Base-by-base conservation (phyloP, 2,797 vertebrate species). In the Gallinago nigripennis region DNA sequence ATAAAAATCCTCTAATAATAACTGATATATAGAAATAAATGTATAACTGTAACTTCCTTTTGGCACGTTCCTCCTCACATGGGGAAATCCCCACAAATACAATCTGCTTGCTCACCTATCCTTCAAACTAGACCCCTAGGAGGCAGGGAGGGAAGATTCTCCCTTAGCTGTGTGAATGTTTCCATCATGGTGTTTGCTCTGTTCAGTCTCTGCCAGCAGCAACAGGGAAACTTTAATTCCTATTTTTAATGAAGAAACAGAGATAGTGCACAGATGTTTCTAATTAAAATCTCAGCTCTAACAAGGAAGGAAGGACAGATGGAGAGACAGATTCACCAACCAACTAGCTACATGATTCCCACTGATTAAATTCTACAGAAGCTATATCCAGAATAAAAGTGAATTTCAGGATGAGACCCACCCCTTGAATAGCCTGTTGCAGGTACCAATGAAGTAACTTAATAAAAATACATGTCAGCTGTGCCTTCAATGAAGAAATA, bases 221-320 rank as follows among this genome's bases (percentile, higher is more conserved):
- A 87, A 77, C 69, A 60, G 81, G 68, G 60, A 30, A 90, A 90
- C 75, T 77, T 90, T 78, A 92, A 31, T 24, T 77, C 76, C 76
- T 81, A 68, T 88, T 95, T 96, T 92, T 93, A 92, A 95, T 19
- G 27, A 81, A 83, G 84, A 85, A 86, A 61, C 6, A 2, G 79
- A 81, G 75, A 93, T 31, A 82, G 92, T 41, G 76, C 88, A 92
- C 94, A 93, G 94, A 95, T 87, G 94, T 97, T 94, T 92, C 48
- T 95, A 96, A 96, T 97, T 96, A 96, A 90, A 87, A 91, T 92
- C 91, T 93, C 76, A 91, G 82, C 72, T 90, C 92, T 92, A 94
- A 92, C 73, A 75, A 89, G 87, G 91, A 88, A 95, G 89, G 87
- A 91, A 90, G 63, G 89, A 72, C 89, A 96, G 89, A 96, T 95